phyloP scores from a whole-genome alignment of 1,140 invertebrate species.

The Cyrtorhinus lividipennis region DNA sequence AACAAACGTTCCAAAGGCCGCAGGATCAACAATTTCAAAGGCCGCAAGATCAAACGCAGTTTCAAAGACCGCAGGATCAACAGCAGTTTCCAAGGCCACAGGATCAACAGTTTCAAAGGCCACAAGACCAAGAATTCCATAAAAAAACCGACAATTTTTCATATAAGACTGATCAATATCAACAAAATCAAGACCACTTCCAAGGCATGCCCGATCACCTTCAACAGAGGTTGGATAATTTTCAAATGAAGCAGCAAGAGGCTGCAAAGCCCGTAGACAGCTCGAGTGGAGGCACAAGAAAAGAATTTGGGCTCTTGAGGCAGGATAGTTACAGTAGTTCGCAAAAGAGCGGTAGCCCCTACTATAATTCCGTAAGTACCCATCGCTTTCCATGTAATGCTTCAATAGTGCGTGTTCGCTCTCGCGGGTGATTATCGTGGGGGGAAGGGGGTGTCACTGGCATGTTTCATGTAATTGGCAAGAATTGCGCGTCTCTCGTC shows the following conservation, averaged over 20 bases:
- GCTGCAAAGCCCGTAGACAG: background rate
- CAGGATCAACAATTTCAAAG: conserved; percentile 13
- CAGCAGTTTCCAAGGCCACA: background rate
- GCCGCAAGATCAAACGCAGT: conserved; percentile 8
- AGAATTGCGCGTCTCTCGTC: too few relatives aligned
- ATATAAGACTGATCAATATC: background rate
- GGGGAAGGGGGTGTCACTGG: background rate
- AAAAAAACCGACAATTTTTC: background rate
- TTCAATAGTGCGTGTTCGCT: background rate
- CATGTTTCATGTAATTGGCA: background rate
- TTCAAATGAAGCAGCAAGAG: conserved; percentile 14
- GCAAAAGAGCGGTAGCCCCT: conserved; percentile 9
- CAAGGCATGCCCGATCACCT: conserved; percentile 5
- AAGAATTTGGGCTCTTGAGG: conserved; percentile 13
- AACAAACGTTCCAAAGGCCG: conserved; percentile 11
- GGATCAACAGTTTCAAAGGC: background rate
- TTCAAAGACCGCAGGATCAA: conserved; percentile 10
- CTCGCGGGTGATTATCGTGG: too few relatives aligned
- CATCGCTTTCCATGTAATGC: background rate
- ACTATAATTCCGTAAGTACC: conserved; percentile 15
- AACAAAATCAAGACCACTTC: conserved; percentile 6
- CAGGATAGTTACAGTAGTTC: conserved; percentile 16
- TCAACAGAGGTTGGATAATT: conserved; percentile 11
- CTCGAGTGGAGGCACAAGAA: conserved; percentile 1
- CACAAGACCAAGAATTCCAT: background rate